These are phyloP conservation scores for Trochalopteron elliotii DNA, from an alignment of 2,113 vertebrate genomes.

Conservation along the genomic window DNA sequence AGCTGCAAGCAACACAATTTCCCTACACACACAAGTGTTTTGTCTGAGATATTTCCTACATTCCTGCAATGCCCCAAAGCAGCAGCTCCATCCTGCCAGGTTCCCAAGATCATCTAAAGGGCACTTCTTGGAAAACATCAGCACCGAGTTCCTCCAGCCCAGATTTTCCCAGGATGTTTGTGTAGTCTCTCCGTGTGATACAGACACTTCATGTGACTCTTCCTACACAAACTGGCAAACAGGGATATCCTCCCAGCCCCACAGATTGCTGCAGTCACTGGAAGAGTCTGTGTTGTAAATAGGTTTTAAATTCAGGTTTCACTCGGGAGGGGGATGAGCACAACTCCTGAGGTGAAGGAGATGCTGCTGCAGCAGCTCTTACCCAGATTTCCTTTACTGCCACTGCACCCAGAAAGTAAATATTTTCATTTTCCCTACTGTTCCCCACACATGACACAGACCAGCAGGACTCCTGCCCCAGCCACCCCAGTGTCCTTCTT, in stretches of 20 bases:
- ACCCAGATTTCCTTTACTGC: neutral
- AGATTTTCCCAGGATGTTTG: neutral
- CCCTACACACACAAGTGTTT: neutral
- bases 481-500: neutral
- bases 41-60: neutral
- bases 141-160: neutral
- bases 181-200: neutral
- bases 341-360: neutral
- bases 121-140: neutral
- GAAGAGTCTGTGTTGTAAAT: neutral
- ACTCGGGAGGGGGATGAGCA: neutral
- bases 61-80: neutral
- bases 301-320: neutral
- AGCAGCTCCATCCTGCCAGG: neutral
- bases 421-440: neutral
- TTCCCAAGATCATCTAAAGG: neutral
- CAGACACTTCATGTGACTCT: neutral
- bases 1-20: neutral
- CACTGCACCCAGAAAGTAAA: neutral
- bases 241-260: neutral
- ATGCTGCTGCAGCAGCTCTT: neutral
- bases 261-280: fast-evolving
- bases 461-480: neutral
- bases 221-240: neutral
- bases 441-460: neutral